These are phyloP conservation scores for Myotis findleyi DNA, from an alignment of 2,797 vertebrate species.

Conservation along the genomic window DNA sequence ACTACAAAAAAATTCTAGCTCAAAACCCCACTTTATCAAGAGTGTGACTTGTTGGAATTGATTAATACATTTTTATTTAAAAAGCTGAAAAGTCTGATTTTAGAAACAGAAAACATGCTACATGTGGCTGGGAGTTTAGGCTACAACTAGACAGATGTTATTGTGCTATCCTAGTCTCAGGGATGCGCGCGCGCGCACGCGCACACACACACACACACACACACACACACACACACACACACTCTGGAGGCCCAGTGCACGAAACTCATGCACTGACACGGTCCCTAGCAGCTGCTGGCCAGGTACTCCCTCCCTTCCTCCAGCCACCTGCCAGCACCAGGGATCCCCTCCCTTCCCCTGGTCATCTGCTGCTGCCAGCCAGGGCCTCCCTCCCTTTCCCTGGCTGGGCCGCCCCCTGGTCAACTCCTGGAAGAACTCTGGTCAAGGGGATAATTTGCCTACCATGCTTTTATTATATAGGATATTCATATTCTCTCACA, in stretches of 20 bases:
- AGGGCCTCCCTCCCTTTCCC: too few species aligned
- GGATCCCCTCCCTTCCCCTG: too few species aligned
- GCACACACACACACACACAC: fast-evolving
- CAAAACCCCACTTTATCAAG: neutral
- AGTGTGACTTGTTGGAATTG: neutral
- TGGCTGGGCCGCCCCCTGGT: too few species aligned
- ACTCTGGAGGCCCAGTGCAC: too few species aligned
- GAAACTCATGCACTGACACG: too few species aligned
- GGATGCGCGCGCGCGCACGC: neutral
- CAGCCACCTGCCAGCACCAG: too few species aligned
- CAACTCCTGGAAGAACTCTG: too few species aligned
- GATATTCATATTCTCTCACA: neutral
- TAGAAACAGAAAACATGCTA: neutral
- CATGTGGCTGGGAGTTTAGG: neutral
- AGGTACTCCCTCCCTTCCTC: too few species aligned
- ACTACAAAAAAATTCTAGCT: neutral
- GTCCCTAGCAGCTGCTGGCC: too few species aligned
- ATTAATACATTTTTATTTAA: constrained; percentile 20
- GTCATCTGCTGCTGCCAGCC: too few species aligned
- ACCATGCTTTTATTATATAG: neutral
- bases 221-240: too few species aligned
- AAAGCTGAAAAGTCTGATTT: constrained; percentile 12
- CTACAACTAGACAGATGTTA: neutral
- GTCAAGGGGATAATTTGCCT: too few species aligned
- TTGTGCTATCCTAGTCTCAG: neutral